Evolutionary conservation across 2,888 invertebrate species (phyloP), one percentile per base, ranked within the genome.

Genomic region (Reticulitermes lucifugus): DNA sequence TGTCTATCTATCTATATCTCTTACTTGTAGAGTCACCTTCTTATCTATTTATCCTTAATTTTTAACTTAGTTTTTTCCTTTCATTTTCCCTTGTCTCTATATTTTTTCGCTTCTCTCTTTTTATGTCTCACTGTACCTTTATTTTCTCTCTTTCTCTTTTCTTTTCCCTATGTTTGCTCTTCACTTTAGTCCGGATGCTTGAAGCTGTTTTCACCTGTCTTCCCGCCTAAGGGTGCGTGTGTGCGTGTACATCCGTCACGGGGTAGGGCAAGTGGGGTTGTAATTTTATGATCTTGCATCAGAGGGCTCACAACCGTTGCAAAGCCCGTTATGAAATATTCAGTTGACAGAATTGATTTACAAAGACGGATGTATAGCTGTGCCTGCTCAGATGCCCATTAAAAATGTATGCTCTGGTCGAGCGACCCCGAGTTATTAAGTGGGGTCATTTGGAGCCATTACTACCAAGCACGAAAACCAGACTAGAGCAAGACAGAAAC

Each of bases 291-390:
- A 81, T 81, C 81, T 81, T 81, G 80, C 80, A 80, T 80, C 80
- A 80, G 55, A 73, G 80, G 80, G 41, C 12, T 21, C 79, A 51
- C 46, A 29, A 25, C 18, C 51, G 79, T 51, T 43, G 79, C 25
- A 35, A n/a, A 12, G 46, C 55, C 55, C 79, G 70, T 43, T 70
- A 85, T 85, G 41, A 85, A 85, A 73, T 84, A 85, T 84, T 85
- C 79, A 85, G 75, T 60, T 85, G 85, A 85, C 85, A 85, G 84
- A 85, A 84, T 85, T 85, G 85, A 85, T 85, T 85, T 84, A 85
- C 85, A 84, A 85, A 84, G 84, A 84, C 79, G 84, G 81, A 84
- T 84, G 51, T 81, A 55, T 55, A 51, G 43, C 43, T 35, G 51
- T 81, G 81, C 81, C 60, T 41, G 75, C 60, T 84, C 77, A 84